Base-by-base conservation (phyloP, 2,888 invertebrate genomes). In the Archips crataeganus region DNA sequence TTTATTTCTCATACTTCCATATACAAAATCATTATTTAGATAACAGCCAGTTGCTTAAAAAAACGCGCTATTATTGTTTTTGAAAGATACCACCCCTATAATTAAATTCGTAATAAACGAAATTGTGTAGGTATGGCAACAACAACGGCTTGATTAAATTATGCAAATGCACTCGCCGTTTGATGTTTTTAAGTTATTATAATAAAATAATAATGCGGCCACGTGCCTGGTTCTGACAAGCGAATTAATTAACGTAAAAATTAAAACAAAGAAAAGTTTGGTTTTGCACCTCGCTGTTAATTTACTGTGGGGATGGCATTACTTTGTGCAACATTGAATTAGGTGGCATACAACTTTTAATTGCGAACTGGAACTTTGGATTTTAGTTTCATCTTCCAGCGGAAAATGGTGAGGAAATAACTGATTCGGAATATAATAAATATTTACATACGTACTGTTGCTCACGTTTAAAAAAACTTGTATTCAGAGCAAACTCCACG, bases 171-270 rank as follows among this genome's bases (percentile, higher is more conserved):
- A 78, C 81, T 77, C 75, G 73, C 75, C 70, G 78, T 81, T 70
- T 75, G 75, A 80, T 82, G 81, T 79, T 85, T 82, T 84, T 81
- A 83, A 82, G 78, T 82, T 84, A 84, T 80, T 82, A 79, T 84
- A 80, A 82, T 80, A 81, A 80, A 81, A 83, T 83, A 84, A 82
- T 83, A 84, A 84, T 84, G 81, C 80, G 74, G 78, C 76, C 76
- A 70, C 76, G 75, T 77, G 78, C 79, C 79, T 82, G 81, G 78
- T 78, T 78, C 78, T 79, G 82, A 82, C 83, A 82, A 81, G 82
- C 81, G 82, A 86, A 87, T 85, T 87, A 87, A 89, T 88, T 86
- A 87, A 86, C 83, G 86, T 84, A 81, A 84, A 86, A 83, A 79
- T 83, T 87, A 89, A 87, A 74, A 70, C 85, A 85, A 82, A 85